phyloP scores from a whole-genome alignment of 2,797 vertebrate genomes.

The Sebastiscus albofasciatus region DNA sequence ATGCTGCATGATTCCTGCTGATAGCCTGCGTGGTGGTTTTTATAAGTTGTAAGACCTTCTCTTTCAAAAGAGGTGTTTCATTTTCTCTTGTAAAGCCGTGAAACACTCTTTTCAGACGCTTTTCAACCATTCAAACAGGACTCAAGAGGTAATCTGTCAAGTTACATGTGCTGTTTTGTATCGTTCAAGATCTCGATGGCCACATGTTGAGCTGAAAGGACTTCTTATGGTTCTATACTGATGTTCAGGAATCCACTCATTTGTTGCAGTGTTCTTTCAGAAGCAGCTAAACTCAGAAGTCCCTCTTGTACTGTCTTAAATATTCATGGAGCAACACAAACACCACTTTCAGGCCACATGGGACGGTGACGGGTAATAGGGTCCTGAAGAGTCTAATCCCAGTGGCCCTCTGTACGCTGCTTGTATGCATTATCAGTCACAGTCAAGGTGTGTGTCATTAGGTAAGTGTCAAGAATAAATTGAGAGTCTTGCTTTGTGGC shows the following conservation, averaged over 20 bases:
- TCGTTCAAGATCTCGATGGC: not conserved
- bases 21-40: not conserved
- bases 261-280: not conserved
- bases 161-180: not conserved
- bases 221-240: not conserved
- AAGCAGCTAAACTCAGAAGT: not conserved
- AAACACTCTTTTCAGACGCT: not conserved
- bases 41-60: not conserved
- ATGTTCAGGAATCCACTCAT: not conserved
- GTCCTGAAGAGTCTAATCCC: not conserved
- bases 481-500: not conserved
- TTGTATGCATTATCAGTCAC: not conserved
- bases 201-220: not conserved
- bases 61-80: not conserved
- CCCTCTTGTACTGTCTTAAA: not conserved
- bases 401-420: not conserved
- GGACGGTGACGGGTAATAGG: not conserved
- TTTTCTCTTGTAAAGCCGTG: not conserved
- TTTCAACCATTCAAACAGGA: not conserved
- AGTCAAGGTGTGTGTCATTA: not conserved
- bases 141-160: not conserved
- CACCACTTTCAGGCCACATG: not conserved
- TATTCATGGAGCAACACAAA: not conserved
- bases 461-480: not conserved
- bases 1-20: slow-evolving; percentile 31